A percentile compares a stretch with the other conserved stretches of the same genome.
phyloP scores from a whole-genome alignment of 2,888 invertebrate species.

The Criorhina ranunculi region DNA sequence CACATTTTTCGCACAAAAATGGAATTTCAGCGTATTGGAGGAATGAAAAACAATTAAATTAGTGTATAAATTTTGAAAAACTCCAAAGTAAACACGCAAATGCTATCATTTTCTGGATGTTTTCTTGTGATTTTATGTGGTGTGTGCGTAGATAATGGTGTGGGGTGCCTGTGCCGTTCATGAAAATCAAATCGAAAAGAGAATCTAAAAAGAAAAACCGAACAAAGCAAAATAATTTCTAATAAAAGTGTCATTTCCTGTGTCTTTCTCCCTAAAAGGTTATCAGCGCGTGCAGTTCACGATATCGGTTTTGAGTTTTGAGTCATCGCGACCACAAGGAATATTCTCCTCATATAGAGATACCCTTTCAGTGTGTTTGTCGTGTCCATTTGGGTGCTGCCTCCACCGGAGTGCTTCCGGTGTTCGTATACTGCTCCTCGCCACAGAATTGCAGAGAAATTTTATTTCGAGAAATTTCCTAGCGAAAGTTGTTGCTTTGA shows the following conservation, averaged over 20 bases:
- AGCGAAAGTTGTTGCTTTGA: constrained; percentile 53
- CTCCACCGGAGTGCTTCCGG: constrained; percentile 64
- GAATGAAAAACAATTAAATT: constrained; percentile 38
- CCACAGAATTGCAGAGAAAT: neutral
- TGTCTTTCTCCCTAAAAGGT: constrained; percentile 64
- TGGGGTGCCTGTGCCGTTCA: constrained; percentile 36
- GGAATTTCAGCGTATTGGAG: constrained; percentile 10
- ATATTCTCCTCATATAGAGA: too few species aligned
- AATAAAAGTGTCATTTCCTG: constrained; percentile 70
- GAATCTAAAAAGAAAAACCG: constrained; percentile 36
- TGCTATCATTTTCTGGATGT: constrained; percentile 34
- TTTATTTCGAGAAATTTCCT: constrained; percentile 8
- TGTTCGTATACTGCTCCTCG: constrained; percentile 25
- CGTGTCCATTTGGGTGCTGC: constrained; percentile 66
- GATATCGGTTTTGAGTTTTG: constrained; percentile 56
- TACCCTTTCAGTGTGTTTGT: constrained; percentile 17
- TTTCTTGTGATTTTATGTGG: constrained; percentile 47
- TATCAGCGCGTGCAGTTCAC: constrained; percentile 55
- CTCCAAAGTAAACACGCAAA: constrained; percentile 39
- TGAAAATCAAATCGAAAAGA: constrained; percentile 65
- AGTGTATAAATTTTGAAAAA: constrained; percentile 1
- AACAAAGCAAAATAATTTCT: constrained; percentile 48
- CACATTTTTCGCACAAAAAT: constrained; percentile 45
- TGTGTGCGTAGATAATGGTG: constrained; percentile 45
- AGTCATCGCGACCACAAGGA: constrained; percentile 55